phyloP scores from a whole-genome alignment of 2,888 invertebrate genomes.

The Diarsia dahlii region DNA sequence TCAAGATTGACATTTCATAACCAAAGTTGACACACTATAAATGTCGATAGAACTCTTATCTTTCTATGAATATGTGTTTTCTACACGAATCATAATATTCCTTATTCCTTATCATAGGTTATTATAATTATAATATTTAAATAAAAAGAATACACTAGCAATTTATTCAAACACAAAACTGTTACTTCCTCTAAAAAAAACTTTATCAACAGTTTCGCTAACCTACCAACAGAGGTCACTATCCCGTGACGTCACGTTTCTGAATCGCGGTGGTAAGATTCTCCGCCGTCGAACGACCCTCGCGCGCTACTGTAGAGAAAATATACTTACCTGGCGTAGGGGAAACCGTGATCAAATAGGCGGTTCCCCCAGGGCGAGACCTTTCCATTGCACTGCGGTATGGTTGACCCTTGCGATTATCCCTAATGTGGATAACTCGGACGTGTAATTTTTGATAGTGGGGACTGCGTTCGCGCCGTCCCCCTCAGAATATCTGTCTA shows the following conservation, averaged over 20 bases:
- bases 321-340: constrained; percentile 5
- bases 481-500: neutral
- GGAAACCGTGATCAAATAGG: constrained; percentile 15
- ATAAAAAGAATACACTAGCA: no score
- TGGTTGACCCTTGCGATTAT: constrained; percentile 31
- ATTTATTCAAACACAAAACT: no score
- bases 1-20: neutral
- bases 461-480: constrained; percentile 6
- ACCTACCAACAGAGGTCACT: neutral
- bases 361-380: constrained; percentile 25
- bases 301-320: neutral
- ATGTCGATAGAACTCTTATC: neutral
- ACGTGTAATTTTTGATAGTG: constrained; percentile 15
- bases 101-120: neutral
- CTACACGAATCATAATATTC: neutral
- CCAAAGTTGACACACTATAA: neutral
- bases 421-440: constrained; percentile 19
- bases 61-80: neutral
- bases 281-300: constrained; percentile 18
- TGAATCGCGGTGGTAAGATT: constrained; percentile 11
- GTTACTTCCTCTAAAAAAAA: neutral
- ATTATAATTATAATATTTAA: neutral
- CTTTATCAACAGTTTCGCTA: neutral
- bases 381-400: constrained; percentile 19
- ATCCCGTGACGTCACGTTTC: constrained; percentile 4